Base-by-base conservation (phyloP, 2,797 vertebrate species). In the Passerculus sandwichensis region DNA sequence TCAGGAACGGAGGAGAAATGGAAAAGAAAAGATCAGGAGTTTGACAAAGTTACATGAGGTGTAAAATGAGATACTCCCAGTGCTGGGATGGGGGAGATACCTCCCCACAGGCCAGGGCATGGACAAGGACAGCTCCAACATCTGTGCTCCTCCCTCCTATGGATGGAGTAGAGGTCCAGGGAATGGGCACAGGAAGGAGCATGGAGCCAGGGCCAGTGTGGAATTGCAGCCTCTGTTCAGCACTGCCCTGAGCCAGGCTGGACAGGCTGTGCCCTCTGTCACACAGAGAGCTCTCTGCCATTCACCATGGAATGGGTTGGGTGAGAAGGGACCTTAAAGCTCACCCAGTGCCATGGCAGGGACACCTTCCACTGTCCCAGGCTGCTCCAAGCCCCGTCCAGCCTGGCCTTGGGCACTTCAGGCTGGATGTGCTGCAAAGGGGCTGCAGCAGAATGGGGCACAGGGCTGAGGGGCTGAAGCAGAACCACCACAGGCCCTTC, bases 1-100 rank as follows among this genome's bases (percentile, higher is more conserved):
- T 65, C 64, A 44, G 93, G 88, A 94, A 96, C 26, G 94, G 82
- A 92, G 61, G 79, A 80, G 92, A 94, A 93, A 96, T 1, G 76
- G 53, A 73, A 40, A 47, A 88, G 73, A 64, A 26, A 77, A 79
- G 8, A 51, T 94, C 13, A 92, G 36, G 53, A 38, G 80, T 40
- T 42, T 25, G n/a, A 88, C 4, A 9, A 17, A 53, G 50, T 10
- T 5, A 20, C 6, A 7, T 1, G 0, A 30, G 48, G 11, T 72
- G 48, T 51, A 50, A 20, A 56, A 21, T 1, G 15, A 25, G 45
- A 9, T 12, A 6, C 3, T 69, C 13, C 10, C 13, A 15, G 56
- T 3, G 19, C 2, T 47, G 62, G 4, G 51, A 36, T 1, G 11
- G 67, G 40, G 57, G 17, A 56, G 48, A 5, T 8, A 22, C 7